Conservation (phyloP, 2,888 invertebrate genomes). For the Drosophila atripex region DNA sequence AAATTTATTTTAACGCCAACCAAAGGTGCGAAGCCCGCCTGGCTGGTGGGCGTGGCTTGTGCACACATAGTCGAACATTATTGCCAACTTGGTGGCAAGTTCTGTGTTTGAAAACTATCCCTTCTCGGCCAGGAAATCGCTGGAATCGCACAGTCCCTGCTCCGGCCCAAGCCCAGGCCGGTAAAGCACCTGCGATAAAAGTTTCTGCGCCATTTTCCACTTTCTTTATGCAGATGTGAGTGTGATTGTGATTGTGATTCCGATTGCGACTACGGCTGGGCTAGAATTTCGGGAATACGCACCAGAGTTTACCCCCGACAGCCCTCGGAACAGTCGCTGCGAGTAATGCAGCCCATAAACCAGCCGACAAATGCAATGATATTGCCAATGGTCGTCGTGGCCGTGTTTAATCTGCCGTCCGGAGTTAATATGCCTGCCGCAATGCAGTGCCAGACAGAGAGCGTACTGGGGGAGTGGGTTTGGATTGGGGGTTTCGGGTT, state of each 20-base stretch:
- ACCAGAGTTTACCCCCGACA: background rate
- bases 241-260: conserved; percentile 17
- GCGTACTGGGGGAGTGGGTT: background rate
- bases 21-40: conserved; percentile 35
- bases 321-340: conserved; percentile 2
- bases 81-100: conserved; percentile 65
- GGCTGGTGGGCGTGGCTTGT: conserved; percentile 39
- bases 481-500: background rate
- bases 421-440: conserved; percentile 50
- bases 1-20: conserved; percentile 74
- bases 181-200: conserved; percentile 72
- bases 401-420: conserved; percentile 41
- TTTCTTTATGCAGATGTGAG: conserved; percentile 39
- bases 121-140: conserved; percentile 65
- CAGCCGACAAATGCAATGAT: conserved; percentile 61
- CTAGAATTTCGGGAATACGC: conserved; percentile 1
- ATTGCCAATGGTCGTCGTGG: conserved; percentile 46
- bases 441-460: conserved; percentile 44
- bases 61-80: conserved; percentile 74
- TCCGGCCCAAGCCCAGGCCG: conserved; percentile 46
- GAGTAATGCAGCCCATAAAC: conserved; percentile 61
- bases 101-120: conserved; percentile 54
- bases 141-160: conserved; percentile 52
- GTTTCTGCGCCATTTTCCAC: conserved; percentile 75
- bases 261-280: background rate